These are phyloP conservation scores for Cremastinae sp. DNA, from an alignment of 2,888 invertebrate genomes.

Conservation along the genomic window DNA sequence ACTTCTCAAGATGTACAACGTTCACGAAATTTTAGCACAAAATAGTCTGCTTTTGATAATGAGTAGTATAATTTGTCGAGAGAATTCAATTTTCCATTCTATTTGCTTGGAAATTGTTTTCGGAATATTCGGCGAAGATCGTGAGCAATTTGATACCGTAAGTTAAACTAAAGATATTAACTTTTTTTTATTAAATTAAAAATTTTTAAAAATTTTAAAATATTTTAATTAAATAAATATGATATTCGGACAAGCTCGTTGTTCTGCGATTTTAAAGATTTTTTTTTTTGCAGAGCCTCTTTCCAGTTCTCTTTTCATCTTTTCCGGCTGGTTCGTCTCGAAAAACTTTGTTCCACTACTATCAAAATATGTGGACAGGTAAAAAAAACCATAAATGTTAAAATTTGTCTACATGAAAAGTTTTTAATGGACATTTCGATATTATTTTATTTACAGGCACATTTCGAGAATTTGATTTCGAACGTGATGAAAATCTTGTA, in stretches of 20 bases:
- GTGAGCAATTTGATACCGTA: conserved; percentile 84
- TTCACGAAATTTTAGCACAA: conserved; percentile 86
- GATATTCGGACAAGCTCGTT: too few relatives aligned
- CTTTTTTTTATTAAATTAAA: background rate
- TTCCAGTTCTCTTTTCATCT: conserved; percentile 57
- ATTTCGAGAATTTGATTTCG: conserved; percentile 66
- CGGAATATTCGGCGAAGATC: conserved; percentile 86
- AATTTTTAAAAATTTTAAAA: background rate
- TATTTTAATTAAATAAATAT: background rate
- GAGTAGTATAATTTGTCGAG: conserved; percentile 86
- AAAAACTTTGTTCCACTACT: conserved; percentile 55
- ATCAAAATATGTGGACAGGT: conserved; percentile 59
- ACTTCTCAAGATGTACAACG: conserved; percentile 40
- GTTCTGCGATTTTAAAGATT: background rate
- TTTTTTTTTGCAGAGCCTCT: conserved; percentile 47
- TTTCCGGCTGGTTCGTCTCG: conserved; percentile 62
- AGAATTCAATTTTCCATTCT: conserved; percentile 82
- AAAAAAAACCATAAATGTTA: conserved; percentile 1
- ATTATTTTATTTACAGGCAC: conserved; percentile 53
- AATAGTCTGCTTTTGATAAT: conserved; percentile 83
- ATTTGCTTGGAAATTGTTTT: conserved; percentile 89
- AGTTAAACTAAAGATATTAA: conserved; percentile 52
- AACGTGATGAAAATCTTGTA: conserved; percentile 58
- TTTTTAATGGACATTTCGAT: too few relatives aligned
- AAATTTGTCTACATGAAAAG: too few relatives aligned